These are phyloP conservation scores for Bombyx mandarina DNA, from an alignment of 1,140 invertebrate species.

Conservation along the genomic window DNA sequence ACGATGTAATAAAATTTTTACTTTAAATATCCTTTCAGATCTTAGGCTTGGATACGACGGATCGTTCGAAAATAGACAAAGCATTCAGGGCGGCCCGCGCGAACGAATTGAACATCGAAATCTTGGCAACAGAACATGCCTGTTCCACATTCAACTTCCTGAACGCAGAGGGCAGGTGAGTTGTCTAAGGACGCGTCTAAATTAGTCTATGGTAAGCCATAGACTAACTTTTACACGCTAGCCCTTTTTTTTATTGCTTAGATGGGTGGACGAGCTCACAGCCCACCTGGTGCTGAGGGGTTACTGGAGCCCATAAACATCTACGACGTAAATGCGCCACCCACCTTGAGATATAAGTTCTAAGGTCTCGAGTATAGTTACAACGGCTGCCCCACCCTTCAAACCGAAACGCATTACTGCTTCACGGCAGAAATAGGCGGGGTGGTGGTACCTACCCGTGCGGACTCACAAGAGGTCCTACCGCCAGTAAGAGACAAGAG, in stretches of 20 bases:
- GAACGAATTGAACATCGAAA: constrained; percentile 74
- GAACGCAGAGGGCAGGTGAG: constrained; percentile 79
- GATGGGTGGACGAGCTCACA: no score
- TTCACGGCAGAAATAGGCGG: no score
- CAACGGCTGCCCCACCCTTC: no score
- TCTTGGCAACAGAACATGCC: constrained; percentile 82
- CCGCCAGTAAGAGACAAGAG: no score
- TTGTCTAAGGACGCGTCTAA: constrained; percentile 21
- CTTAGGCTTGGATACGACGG: constrained; percentile 37
- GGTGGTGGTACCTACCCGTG: no score
- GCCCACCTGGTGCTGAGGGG: neutral
- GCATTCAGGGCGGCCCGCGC: constrained; percentile 28
- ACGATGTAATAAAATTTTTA: neutral
- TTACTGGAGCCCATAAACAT: no score
- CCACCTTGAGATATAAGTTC: no score
- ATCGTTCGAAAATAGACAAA: constrained; percentile 17
- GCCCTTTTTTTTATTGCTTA: neutral
- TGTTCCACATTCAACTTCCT: constrained; percentile 90
- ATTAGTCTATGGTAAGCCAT: constrained; percentile 7
- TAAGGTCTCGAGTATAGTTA: no score
- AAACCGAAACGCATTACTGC: no score
- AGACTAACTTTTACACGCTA: no score
- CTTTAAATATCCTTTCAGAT: constrained; percentile 21
- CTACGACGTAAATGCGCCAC: no score
- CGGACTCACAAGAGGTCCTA: no score